Evolutionary conservation across 2,113 vertebrate genomes (phyloP).

Genomic region (Corvus cornix): DNA sequence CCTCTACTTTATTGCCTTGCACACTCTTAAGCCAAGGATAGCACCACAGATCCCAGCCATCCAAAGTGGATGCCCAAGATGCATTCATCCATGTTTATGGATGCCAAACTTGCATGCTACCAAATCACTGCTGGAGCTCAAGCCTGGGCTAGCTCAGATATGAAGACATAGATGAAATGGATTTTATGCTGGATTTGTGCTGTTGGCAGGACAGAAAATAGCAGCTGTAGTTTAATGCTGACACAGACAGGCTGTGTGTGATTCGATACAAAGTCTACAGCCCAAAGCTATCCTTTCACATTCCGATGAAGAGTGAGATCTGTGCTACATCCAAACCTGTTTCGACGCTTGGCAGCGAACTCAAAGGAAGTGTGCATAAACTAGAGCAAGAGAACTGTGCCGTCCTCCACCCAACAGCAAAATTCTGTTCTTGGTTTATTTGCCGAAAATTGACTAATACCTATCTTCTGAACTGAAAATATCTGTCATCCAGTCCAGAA

Average conservation of each 20-base stretch:
- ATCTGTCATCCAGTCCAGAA: background rate
- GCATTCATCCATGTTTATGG: accelerated
- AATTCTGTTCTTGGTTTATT: background rate
- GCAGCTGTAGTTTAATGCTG: background rate
- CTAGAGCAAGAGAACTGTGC: background rate
- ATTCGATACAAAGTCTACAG: background rate
- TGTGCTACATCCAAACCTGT: background rate
- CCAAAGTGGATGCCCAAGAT: background rate
- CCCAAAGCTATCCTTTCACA: background rate
- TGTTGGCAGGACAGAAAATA: background rate
- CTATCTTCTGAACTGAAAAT: background rate
- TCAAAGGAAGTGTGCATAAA: background rate
- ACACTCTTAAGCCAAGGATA: background rate
- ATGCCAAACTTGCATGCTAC: background rate
- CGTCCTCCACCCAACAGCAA: background rate
- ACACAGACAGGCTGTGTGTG: background rate
- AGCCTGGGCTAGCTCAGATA: background rate
- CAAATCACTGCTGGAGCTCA: background rate
- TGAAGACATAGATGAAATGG: background rate
- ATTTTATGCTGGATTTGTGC: background rate
- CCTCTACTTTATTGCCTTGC: background rate
- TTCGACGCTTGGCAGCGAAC: background rate
- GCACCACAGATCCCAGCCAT: background rate
- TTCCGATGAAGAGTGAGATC: background rate
- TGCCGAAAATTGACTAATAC: background rate